These are phyloP conservation scores for Heterocephalus glaber DNA, from an alignment of 2,113 vertebrate genomes.

Conservation along the genomic window DNA sequence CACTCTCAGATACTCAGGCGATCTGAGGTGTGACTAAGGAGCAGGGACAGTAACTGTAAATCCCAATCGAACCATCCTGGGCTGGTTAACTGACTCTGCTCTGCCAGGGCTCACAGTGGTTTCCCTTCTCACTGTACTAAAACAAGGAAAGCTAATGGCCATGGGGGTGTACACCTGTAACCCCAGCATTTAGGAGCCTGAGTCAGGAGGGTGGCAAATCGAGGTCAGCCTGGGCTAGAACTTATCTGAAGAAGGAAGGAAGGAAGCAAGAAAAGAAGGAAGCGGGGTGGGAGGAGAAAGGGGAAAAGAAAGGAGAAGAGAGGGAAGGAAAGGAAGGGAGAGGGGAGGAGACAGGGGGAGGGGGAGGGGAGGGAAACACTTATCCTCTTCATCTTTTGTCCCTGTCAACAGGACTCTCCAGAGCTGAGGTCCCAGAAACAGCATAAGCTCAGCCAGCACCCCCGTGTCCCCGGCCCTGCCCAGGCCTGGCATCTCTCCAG, in stretches of 20 bases:
- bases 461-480: not conserved
- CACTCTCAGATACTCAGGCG: not conserved
- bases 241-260: not conserved
- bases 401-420: not conserved
- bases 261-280: accelerated
- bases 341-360: accelerated
- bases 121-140: not conserved
- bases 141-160: not conserved
- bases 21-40: not conserved
- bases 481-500: not conserved
- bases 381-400: not conserved
- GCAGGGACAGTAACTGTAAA: not conserved
- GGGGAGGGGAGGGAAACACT: not conserved
- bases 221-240: not conserved
- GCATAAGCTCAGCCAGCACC: not conserved
- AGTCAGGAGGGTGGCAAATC: not conserved
- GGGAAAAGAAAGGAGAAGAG: too few species aligned
- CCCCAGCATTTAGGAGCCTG: not conserved
- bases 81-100: not conserved
- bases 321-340: too few species aligned
- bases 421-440: not conserved
- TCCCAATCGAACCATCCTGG: not conserved
- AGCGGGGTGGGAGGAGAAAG: not conserved
- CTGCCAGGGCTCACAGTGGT: not conserved
- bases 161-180: not conserved